Conservation (phyloP, 2,888 invertebrate species). For the Meta bourneti region DNA sequence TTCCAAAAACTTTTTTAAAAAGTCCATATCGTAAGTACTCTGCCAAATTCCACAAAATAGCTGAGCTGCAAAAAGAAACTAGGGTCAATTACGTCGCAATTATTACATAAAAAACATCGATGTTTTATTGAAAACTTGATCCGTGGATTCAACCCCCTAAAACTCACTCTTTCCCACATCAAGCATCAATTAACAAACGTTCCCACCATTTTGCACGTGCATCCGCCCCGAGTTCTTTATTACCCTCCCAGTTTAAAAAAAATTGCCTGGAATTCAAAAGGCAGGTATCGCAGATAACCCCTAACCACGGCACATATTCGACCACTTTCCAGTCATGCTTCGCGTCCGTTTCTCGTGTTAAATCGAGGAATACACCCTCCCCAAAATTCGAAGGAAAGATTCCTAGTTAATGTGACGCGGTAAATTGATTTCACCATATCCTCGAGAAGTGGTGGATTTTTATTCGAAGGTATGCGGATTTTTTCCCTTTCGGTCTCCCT, state of each 20-base stretch:
- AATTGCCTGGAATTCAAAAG: background rate
- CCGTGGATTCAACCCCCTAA: background rate
- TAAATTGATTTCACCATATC: slow-evolving; percentile 51
- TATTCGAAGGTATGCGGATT: background rate
- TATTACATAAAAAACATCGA: background rate
- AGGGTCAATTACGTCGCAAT: background rate
- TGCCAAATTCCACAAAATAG: no score
- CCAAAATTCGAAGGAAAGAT: slow-evolving; percentile 21
- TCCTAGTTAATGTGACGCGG: slow-evolving; percentile 26
- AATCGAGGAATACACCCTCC: background rate
- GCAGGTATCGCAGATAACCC: no score
- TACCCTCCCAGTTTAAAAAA: background rate
- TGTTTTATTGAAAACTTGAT: background rate
- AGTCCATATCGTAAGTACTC: no score
- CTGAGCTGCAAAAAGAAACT: no score
- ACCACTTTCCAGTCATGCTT: background rate
- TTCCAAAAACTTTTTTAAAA: no score
- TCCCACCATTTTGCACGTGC: slow-evolving; percentile 18
- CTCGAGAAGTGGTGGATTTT: background rate
- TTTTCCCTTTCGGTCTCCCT: background rate
- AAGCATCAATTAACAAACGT: slow-evolving; percentile 8
- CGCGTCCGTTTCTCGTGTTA: background rate
- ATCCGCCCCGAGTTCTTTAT: background rate
- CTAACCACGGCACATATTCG: background rate
- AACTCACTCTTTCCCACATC: slow-evolving; percentile 8